Evolutionary conservation across 2,113 vertebrate species (phyloP), one percentile per base, ranked within the genome.

Genomic region (Phocoena phocoena): DNA sequence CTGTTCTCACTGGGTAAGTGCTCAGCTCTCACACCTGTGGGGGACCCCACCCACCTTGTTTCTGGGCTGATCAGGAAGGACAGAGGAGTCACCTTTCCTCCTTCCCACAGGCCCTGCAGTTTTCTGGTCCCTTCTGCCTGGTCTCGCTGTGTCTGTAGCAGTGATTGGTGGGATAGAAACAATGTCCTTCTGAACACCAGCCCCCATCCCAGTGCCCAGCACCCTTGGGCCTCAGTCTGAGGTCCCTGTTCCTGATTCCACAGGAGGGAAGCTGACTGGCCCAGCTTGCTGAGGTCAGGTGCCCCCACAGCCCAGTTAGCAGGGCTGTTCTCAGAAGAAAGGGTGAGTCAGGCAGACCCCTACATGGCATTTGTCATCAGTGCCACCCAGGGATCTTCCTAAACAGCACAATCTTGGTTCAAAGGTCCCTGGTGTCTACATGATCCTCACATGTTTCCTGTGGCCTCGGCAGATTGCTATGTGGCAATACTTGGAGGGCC

Each of bases 1-100:
- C 68, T 97, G 79, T 67, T 86, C 25, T 97, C 95, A 4, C 47
- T 97, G 65, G 91, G 96, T 97, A 89, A 82, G 38, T 31, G 5
- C 12, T 81, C 79, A 71, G 33, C 6, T 38, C 67, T 92, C 5
- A 81, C 20, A 5, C 18, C 17, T 31, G 33, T 25, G 26, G 2
- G 76, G 15, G 3, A 20, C 55, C 7, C 23, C 38, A 50, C 0
- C 20, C 7, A 0, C 55, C 55, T 58, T 58, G 20, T 58, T 58
- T 58, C 20, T 58, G 55, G 74, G 36, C 44, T 50, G 25, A 33
- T 21, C 47, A 73, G 53, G 15, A 58, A 6, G 17, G 38, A 81
- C 67, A 76, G 14, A 33, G 60, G 44, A 44, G 67, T 53, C 31
- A 0, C 11, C 25, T 23, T 21, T 23, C 44, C 58, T 62, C 8